Evolutionary conservation across 1,140 invertebrate species (phyloP), one percentile per base, ranked within the genome.

Genomic region (Conopomorpha cramerella): DNA sequence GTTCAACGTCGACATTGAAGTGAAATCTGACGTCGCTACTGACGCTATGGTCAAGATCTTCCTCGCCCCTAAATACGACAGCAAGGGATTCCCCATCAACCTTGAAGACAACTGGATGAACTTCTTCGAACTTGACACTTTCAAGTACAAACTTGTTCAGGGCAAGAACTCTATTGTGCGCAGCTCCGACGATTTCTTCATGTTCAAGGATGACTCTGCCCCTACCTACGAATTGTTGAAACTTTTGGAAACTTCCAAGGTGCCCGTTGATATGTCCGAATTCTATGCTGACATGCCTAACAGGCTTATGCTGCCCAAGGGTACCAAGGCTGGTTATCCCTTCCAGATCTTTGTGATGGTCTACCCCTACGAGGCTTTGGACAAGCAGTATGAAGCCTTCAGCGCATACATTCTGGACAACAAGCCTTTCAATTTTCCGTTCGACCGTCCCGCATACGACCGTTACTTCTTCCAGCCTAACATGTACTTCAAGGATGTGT

Each of bases 51-150:
- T 51, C 30, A 44, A 39, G 29, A 33, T 51, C n/a, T 50, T 50
- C 45, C 19, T 49, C 16, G 30, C 6, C 3, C 68, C 68, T 19
- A 73, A 77, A 51, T 72, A 63, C 38, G 55, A 76, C 38, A 53
- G 64, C 49, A 64, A 77, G 19, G 85, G 85, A 18, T 76, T 79
- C 36, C 60, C 74, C 1, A 61, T 86, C 12, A 67, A 63, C 14
- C 58, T 87, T 17, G 81, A 86, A 19, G 63, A 84, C 3, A 79
- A 77, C 46, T 76, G 76, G 40, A 53, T 77, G 40, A 82, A 85
- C 51, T 89, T 87, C 47, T 81, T 88, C 30, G 80, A 86, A 58
- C 61, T 91, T 32, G 89, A 91, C 47, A 82, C 82, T 52, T 91
- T 89, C 62, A 49, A 81, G 16, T 81, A 83, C 49, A 79, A 84